Conservation (phyloP, 2,797 vertebrate genomes). For the Ataeniobius toweri region DNA sequence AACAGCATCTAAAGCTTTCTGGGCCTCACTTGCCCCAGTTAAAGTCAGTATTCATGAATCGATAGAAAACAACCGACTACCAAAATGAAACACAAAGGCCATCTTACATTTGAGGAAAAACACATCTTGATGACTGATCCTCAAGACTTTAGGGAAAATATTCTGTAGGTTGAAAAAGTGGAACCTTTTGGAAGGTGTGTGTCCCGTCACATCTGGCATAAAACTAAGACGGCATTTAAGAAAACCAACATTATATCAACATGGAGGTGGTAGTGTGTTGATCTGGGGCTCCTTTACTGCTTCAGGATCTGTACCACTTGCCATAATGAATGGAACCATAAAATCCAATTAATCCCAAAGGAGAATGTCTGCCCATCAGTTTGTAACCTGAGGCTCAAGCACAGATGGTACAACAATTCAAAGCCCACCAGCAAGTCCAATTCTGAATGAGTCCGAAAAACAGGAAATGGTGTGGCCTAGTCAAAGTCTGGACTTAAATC, state of each 20-base stretch:
- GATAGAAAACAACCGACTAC: neutral
- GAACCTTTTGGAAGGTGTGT: neutral
- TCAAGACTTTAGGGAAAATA: neutral
- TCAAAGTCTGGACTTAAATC: neutral
- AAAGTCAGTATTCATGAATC: neutral
- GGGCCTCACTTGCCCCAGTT: neutral
- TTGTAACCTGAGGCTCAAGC: too few relatives aligned
- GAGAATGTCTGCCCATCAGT: too few relatives aligned
- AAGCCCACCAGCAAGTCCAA: too few relatives aligned
- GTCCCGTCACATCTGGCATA: neutral
- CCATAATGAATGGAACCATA: too few relatives aligned
- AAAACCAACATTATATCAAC: neutral
- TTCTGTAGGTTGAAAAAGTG: neutral
- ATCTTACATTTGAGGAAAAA: neutral
- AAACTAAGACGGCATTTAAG: neutral
- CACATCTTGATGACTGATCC: neutral
- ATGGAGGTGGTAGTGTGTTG: too few relatives aligned
- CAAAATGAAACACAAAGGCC: neutral
- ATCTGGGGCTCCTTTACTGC: too few relatives aligned
- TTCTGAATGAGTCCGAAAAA: too few relatives aligned
- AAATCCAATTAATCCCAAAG: too few relatives aligned
- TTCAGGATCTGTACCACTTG: too few relatives aligned
- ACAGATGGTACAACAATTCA: too few relatives aligned
- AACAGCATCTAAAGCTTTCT: neutral
- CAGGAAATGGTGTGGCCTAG: neutral